phyloP scores from a whole-genome alignment of 2,888 invertebrate species.

The Pantelozetes paolii region DNA sequence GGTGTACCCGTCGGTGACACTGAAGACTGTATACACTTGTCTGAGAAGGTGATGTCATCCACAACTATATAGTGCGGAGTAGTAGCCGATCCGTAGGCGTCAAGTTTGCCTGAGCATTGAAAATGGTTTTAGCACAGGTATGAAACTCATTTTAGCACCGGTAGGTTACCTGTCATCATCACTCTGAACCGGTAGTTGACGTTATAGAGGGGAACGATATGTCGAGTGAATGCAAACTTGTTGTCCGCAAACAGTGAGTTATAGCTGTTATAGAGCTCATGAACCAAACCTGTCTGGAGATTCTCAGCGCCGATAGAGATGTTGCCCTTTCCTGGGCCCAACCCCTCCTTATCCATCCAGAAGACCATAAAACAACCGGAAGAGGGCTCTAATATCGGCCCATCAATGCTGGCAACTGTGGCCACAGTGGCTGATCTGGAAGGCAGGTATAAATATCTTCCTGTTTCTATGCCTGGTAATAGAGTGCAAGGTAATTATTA shows the following conservation, averaged over 20 bases:
- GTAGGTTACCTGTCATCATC: slow-evolving; percentile 28
- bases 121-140: background rate
- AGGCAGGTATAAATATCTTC: background rate
- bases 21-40: slow-evolving; percentile 41
- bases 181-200: slow-evolving; percentile 41
- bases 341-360: background rate
- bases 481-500: background rate
- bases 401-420: slow-evolving; percentile 40
- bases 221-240: background rate
- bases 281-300: background rate
- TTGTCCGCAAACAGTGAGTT: background rate
- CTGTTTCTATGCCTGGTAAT: background rate
- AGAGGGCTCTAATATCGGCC: slow-evolving; percentile 43
- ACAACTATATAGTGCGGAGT: slow-evolving; percentile 43
- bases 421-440: slow-evolving; percentile 9
- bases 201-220: slow-evolving; percentile 36
- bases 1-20: slow-evolving; percentile 4
- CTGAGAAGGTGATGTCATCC: slow-evolving; percentile 46
- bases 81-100: background rate
- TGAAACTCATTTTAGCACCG: no score
- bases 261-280: background rate
- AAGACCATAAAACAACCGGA: slow-evolving; percentile 26
- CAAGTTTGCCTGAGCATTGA: background rate
- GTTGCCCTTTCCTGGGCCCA: background rate
- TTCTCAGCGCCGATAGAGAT: background rate